phyloP scores from a whole-genome alignment of 2,113 vertebrate genomes.

The Myanophis thanlyinensis region DNA sequence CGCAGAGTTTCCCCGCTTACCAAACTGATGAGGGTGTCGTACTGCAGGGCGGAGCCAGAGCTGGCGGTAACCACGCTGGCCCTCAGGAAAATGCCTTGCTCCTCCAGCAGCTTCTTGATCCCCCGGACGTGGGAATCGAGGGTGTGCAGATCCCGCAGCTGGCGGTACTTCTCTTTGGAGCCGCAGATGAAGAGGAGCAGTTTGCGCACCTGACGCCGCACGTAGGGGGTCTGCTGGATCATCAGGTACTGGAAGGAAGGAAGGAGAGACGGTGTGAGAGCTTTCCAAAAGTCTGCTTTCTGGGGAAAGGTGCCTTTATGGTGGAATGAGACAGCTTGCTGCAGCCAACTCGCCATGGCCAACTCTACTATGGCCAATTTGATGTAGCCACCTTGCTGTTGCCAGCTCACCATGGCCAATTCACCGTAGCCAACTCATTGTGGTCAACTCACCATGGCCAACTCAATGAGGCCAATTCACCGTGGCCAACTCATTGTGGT shows the following conservation, averaged over 20 bases:
- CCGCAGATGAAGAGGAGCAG: conserved; percentile 97
- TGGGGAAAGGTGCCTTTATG: neutral
- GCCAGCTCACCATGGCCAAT: too few relatives aligned
- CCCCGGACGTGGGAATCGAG: conserved; percentile 92
- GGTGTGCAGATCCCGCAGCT: conserved; percentile 94
- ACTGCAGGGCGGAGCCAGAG: conserved; percentile 94
- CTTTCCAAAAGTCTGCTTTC: neutral
- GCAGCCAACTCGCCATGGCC: too few relatives aligned
- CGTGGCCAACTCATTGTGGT: too few relatives aligned
- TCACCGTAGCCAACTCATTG: too few relatives aligned
- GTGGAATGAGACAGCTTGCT: neutral
- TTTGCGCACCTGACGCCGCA: conserved; percentile 95
- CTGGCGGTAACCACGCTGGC: conserved; percentile 92
- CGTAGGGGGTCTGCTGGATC: conserved; percentile 98
- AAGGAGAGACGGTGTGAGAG: neutral
- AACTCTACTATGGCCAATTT: too few relatives aligned
- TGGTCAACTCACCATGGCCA: too few relatives aligned
- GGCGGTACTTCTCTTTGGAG: conserved; percentile 97
- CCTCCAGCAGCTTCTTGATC: conserved; percentile 95
- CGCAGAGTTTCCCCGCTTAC: conserved; percentile 65
- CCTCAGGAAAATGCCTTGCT: conserved; percentile 94
- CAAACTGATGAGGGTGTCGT: conserved; percentile 94
- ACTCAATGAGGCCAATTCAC: too few relatives aligned
- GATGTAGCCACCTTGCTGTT: too few relatives aligned
- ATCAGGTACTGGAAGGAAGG: conserved; percentile 84